Conservation (phyloP, 2,797 vertebrate species). For the Sebastes melanostomus region DNA sequence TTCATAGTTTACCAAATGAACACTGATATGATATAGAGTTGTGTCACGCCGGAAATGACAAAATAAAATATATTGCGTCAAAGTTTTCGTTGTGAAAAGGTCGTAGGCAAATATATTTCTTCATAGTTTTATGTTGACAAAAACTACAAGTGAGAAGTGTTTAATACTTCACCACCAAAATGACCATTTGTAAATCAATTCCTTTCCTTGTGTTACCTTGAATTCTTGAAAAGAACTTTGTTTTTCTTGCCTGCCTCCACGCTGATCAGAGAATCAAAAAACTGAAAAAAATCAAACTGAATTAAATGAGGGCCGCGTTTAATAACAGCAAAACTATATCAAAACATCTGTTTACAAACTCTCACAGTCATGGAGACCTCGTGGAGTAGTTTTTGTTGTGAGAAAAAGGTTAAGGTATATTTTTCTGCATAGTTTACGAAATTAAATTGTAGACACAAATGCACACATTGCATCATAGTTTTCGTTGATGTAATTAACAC, state of each 20-base stretch:
- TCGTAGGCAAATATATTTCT: background rate
- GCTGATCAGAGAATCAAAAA: background rate
- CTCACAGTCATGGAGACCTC: background rate
- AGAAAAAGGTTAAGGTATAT: too few relatives aligned
- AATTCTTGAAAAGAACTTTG: too few relatives aligned
- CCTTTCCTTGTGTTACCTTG: too few relatives aligned
- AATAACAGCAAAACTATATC: background rate
- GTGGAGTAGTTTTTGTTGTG: background rate
- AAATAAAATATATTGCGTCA: background rate
- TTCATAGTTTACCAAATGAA: background rate
- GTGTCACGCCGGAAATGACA: background rate
- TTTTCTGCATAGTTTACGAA: background rate
- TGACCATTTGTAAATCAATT: too few relatives aligned
- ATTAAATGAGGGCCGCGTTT: background rate
- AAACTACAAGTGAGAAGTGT: rapidly evolving
- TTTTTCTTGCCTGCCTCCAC: too few relatives aligned
- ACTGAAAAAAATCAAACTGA: rapidly evolving
- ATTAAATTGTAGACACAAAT: background rate
- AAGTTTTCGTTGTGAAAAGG: background rate
- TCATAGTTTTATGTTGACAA: background rate
- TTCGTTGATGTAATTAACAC: background rate
- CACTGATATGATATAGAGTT: background rate
- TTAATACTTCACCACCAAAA: too few relatives aligned
- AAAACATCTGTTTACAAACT: background rate
- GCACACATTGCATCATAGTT: background rate